A percentile compares a stretch with the other conserved stretches of the same genome.
phyloP scores from a whole-genome alignment of 2,888 invertebrate genomes.

The Eurytoma californica region DNA sequence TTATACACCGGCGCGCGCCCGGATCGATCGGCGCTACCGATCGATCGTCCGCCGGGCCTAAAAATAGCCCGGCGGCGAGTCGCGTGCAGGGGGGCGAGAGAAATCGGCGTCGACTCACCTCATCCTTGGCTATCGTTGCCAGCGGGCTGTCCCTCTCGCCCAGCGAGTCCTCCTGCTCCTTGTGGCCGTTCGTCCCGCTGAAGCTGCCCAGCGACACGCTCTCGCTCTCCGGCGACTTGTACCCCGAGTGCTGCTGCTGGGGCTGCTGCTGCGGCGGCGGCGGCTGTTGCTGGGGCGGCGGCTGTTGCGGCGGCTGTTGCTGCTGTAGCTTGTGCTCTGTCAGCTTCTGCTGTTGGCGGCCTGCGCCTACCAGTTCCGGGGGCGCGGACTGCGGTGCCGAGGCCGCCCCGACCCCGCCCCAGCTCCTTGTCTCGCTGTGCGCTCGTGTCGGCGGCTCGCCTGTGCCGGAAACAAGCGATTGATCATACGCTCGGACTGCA shows the following conservation, averaged over 20 bases:
- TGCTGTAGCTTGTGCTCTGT: conserved; percentile 83
- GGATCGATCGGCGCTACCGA: no score
- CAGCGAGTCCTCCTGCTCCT: conserved; percentile 59
- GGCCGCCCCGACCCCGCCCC: conserved; percentile 81
- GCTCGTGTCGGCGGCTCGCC: conserved; percentile 89
- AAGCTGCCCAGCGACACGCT: conserved; percentile 72
- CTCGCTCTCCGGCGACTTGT: conserved; percentile 74
- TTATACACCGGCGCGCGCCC: no score
- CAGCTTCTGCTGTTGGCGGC: conserved; percentile 67
- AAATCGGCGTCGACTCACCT: conserved; percentile 16
- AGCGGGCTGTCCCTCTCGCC: conserved; percentile 72
- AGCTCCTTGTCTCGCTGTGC: conserved; percentile 91
- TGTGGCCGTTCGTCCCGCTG: conserved; percentile 71
- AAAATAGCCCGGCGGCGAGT: neutral
- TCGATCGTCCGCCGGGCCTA: neutral
- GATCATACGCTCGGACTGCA: no score
- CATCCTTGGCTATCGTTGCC: conserved; percentile 65
- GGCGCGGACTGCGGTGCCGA: conserved; percentile 83
- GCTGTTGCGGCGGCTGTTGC: conserved; percentile 76
- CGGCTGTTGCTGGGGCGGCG: conserved; percentile 76
- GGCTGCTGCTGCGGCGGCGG: conserved; percentile 75
- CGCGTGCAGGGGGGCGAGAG: neutral
- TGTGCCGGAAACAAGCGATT: conserved; percentile 67
- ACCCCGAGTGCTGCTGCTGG: conserved; percentile 70
- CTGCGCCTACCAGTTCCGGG: conserved; percentile 78